These are phyloP conservation scores for Frankliniella fusca DNA, from an alignment of 2,888 invertebrate genomes.

Conservation along the genomic window DNA sequence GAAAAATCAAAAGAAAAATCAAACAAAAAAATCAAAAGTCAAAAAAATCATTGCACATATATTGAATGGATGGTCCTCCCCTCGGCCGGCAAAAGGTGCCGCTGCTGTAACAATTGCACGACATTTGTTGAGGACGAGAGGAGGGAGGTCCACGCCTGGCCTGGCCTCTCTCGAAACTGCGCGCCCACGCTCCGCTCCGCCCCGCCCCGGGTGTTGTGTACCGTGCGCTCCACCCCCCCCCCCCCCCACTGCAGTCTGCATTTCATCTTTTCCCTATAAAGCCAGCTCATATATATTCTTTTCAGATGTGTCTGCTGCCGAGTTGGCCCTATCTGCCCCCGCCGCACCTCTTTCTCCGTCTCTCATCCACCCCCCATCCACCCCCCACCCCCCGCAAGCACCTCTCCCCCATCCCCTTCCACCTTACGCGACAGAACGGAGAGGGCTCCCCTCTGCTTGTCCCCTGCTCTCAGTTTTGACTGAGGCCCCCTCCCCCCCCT, in stretches of 20 bases:
- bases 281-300: constrained; percentile 9
- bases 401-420: not conserved
- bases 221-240: not conserved
- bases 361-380: not conserved
- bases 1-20: too few relatives aligned
- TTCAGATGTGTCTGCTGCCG: not conserved
- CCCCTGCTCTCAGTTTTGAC: not conserved
- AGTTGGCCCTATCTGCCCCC: not conserved
- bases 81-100: too few relatives aligned
- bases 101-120: too few relatives aligned
- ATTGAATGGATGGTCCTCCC: too few relatives aligned
- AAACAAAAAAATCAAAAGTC: too few relatives aligned
- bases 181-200: not conserved
- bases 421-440: not conserved
- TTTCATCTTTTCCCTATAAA: not conserved
- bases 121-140: not conserved
- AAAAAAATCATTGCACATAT: too few relatives aligned
- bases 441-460: not conserved
- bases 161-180: not conserved
- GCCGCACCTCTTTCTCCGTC: not conserved
- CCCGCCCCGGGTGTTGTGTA: not conserved
- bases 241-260: not conserved
- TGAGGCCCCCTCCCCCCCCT: too few relatives aligned
- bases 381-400: not conserved
- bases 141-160: not conserved